Evolutionary conservation across 2,113 vertebrate genomes (phyloP).

Genomic region (Redunca redunca): DNA sequence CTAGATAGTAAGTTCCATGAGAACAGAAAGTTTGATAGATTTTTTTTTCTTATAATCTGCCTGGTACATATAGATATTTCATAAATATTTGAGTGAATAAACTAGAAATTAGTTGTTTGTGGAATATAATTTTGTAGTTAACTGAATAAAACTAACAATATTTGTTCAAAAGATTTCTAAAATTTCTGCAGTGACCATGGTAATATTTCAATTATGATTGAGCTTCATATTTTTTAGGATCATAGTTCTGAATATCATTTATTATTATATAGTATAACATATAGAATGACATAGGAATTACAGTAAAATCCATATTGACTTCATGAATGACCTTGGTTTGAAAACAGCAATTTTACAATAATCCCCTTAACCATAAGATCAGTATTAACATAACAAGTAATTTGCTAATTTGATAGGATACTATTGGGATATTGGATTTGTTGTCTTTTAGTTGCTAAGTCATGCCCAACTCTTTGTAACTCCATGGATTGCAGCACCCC

Average conservation of each 20-base stretch:
- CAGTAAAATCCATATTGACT: constrained; percentile 41
- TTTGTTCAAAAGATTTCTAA: not conserved
- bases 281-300: constrained; percentile 8
- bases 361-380: not conserved
- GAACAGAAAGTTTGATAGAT: not conserved
- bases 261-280: not conserved
- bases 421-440: not conserved
- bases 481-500: not conserved
- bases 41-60: not conserved
- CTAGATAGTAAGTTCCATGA: not conserved
- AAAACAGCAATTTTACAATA: not conserved
- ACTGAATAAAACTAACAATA: not conserved
- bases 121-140: constrained; percentile 1
- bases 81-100: constrained; percentile 7
- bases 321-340: constrained; percentile 42
- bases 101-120: not conserved
- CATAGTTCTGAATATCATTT: constrained; percentile 29
- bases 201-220: not conserved
- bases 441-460: not conserved
- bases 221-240: not conserved
- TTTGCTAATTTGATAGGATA: not conserved
- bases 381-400: not conserved
- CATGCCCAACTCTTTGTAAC: not conserved
- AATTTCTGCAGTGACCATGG: not conserved
- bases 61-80: not conserved